A percentile compares a stretch with the other conserved stretches of the same genome.
phyloP scores from a whole-genome alignment of 2,888 invertebrate species.

The Caenorhabditis sp. region DNA sequence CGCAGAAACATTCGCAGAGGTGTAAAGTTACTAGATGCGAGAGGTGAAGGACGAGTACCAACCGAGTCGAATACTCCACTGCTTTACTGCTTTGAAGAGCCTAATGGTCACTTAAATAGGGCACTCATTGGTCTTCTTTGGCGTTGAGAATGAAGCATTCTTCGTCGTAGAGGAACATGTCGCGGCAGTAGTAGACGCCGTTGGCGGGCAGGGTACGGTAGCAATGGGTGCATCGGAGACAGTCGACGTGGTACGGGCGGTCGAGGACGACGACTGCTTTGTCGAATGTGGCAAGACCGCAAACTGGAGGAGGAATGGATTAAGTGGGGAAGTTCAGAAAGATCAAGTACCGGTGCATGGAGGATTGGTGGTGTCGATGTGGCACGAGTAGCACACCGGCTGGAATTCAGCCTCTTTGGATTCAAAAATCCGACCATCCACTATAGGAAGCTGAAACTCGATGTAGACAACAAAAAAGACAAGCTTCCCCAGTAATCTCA shows the following conservation, averaged over 20 bases:
- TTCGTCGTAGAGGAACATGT: conserved; percentile 31
- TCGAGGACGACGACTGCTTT: conserved; percentile 27
- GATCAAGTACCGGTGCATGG: conserved; percentile 28
- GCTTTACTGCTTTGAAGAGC: not conserved
- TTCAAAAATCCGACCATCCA: conserved; percentile 27
- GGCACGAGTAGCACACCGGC: conserved; percentile 49
- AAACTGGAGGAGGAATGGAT: conserved; percentile 21
- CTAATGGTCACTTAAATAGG: not conserved
- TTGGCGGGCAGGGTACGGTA: conserved; percentile 19
- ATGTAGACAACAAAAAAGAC: too few species aligned
- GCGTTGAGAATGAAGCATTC: conserved; percentile 24
- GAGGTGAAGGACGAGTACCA: not conserved
- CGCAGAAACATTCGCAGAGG: conserved; percentile 21
- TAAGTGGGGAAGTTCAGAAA: too few species aligned
- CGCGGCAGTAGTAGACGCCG: conserved; percentile 43
- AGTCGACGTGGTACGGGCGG: conserved; percentile 45
- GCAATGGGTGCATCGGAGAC: conserved; percentile 47
- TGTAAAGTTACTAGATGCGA: conserved; percentile 14
- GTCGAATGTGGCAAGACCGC: conserved; percentile 28
- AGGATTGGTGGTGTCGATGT: conserved; percentile 43
- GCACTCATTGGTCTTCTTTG: conserved; percentile 13
- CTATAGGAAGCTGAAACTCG: conserved; percentile 30
- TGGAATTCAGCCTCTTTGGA: conserved; percentile 15
- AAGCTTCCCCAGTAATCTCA: too few species aligned
- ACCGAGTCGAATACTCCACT: conserved; percentile 7